Conservation (phyloP, 2,797 vertebrate species). For the Chanos chanos region DNA sequence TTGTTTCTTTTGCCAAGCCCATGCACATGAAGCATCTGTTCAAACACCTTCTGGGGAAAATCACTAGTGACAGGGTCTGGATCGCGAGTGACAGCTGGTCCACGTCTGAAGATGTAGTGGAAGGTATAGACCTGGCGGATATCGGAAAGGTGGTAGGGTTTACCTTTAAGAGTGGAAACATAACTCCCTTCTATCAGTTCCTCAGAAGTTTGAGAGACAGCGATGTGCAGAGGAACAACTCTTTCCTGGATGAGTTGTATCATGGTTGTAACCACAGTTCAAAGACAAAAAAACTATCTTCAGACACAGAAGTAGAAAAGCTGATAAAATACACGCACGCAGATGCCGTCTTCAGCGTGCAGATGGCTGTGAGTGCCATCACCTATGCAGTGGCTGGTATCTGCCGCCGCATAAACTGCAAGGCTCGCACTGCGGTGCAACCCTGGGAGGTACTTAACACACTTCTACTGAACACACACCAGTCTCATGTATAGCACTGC, state of each 20-base stretch:
- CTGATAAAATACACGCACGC: constrained; percentile 50
- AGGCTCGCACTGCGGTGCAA: constrained; percentile 58
- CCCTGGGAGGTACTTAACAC: constrained; percentile 78
- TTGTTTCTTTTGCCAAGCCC: constrained; percentile 79
- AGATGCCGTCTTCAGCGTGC: constrained; percentile 68
- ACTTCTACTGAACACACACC: neutral
- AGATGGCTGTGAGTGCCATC: constrained; percentile 78
- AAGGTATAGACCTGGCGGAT: constrained; percentile 62
- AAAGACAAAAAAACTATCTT: neutral
- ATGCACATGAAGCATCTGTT: constrained; percentile 73
- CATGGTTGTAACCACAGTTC: neutral
- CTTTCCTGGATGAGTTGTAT: constrained; percentile 60
- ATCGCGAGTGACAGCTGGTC: constrained; percentile 88
- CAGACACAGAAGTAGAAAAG: constrained; percentile 20
- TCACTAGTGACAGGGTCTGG: constrained; percentile 76
- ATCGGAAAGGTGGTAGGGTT: constrained; percentile 82
- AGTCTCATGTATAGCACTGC: neutral
- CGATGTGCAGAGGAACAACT: constrained; percentile 54
- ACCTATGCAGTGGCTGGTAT: constrained; percentile 70
- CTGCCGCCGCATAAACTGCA: constrained; percentile 71
- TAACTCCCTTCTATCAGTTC: constrained; percentile 69
- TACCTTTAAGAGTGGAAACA: constrained; percentile 76
- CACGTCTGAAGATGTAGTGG: constrained; percentile 58
- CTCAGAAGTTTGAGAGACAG: constrained; percentile 60
- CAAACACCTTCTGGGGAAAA: constrained; percentile 55